phyloP scores from a whole-genome alignment of 2,797 vertebrate genomes.

The Microchirus variegatus region DNA sequence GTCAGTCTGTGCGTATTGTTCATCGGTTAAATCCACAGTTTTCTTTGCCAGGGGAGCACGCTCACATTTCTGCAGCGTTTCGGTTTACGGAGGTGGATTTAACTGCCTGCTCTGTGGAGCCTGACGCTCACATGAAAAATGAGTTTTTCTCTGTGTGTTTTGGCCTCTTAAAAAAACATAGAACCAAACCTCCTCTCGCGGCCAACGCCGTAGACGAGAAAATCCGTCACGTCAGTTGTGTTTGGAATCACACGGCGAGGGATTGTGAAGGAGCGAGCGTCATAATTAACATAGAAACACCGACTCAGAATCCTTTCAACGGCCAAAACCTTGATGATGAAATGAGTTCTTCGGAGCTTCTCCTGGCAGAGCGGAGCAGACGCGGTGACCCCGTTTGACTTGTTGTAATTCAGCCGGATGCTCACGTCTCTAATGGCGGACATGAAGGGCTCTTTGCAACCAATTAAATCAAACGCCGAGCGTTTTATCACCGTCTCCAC shows the following conservation, averaged over 20 bases:
- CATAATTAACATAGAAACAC: slow-evolving; percentile 50
- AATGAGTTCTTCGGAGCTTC: slow-evolving; percentile 36
- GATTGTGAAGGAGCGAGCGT: slow-evolving; percentile 1
- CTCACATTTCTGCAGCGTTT: slow-evolving; percentile 12
- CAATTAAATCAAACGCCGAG: slow-evolving; percentile 59
- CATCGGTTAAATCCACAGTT: too few relatives aligned
- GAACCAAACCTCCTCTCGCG: slow-evolving; percentile 31
- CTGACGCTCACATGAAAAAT: slow-evolving; percentile 25
- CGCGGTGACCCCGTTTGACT: slow-evolving; percentile 48
- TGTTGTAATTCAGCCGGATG: slow-evolving; percentile 37
- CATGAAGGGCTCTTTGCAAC: slow-evolving; percentile 63
- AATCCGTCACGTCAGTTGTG: slow-evolving; percentile 42
- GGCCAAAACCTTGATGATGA: slow-evolving; percentile 49
- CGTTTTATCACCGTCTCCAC: slow-evolving; percentile 44
- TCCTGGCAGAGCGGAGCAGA: slow-evolving; percentile 37
- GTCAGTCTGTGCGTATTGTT: too few relatives aligned
- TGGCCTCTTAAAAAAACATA: slow-evolving; percentile 40
- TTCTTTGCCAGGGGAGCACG: too few relatives aligned
- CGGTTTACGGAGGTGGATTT: slow-evolving; percentile 29
- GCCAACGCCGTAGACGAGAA: slow-evolving; percentile 21
- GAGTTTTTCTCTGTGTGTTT: slow-evolving; percentile 12
- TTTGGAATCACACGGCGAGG: slow-evolving; percentile 35
- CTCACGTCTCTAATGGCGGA: slow-evolving; percentile 48
- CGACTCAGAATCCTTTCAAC: slow-evolving; percentile 48
- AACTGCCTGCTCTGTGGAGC: slow-evolving; percentile 16